phyloP scores from a whole-genome alignment of 2,113 vertebrate genomes.

The Bothrops jararaca region DNA sequence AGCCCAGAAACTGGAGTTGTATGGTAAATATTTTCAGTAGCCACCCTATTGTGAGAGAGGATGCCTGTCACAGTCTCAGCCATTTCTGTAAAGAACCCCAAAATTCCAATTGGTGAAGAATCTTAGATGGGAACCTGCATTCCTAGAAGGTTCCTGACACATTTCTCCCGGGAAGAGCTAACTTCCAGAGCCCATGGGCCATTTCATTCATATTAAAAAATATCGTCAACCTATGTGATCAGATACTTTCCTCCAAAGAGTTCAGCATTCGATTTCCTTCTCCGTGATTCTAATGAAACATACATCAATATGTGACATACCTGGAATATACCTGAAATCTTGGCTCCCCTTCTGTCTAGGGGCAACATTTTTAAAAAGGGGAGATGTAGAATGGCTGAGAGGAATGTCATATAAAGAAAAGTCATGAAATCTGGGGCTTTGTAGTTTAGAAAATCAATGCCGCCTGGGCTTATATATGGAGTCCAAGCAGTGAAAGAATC shows the following conservation, averaged over 20 bases:
- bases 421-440: too few species aligned
- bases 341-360: too few species aligned
- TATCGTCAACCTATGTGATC: background rate
- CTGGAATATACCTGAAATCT: too few species aligned
- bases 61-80: conserved; percentile 12
- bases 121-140: background rate
- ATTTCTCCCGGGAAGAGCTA: background rate
- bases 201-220: background rate
- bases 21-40: conserved; percentile 52
- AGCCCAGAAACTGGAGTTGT: conserved; percentile 57
- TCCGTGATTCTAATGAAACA: too few species aligned
- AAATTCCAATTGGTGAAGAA: conserved; percentile 50
- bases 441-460: too few species aligned
- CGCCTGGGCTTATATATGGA: too few species aligned
- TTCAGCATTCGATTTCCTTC: background rate
- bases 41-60: background rate
- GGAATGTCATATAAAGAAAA: too few species aligned
- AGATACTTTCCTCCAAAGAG: background rate
- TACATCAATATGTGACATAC: too few species aligned
- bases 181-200: background rate
- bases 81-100: background rate
- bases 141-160: too few species aligned
- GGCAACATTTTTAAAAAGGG: too few species aligned
- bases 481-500: too few species aligned
- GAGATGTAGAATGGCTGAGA: too few species aligned